phyloP scores from a whole-genome alignment of 2,888 invertebrate species.

The Gonocerus acuteangulatus region DNA sequence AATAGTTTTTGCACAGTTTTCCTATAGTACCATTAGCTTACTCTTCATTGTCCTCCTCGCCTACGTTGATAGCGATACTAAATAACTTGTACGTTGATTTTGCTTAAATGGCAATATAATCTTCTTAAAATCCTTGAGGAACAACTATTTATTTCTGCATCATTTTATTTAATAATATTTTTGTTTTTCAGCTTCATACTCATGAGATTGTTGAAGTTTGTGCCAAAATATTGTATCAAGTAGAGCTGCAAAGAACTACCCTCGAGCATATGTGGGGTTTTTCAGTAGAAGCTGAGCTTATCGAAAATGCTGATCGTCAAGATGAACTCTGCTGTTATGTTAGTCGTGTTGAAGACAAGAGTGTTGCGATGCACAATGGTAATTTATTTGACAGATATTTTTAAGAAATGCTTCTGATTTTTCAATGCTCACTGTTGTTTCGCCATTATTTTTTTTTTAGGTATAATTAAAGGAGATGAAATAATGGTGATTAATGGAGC shows the following conservation, averaged over 20 bases:
- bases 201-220: conserved; percentile 94
- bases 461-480: conserved; percentile 94
- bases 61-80: no score
- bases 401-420: neutral
- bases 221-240: conserved; percentile 93
- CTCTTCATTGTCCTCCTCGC: no score
- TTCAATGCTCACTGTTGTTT: neutral
- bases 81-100: neutral
- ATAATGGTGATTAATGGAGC: conserved; percentile 98
- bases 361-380: conserved; percentile 95
- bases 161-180: conserved; percentile 27
- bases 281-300: conserved; percentile 92
- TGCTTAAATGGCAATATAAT: neutral
- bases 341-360: conserved; percentile 89
- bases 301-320: conserved; percentile 90
- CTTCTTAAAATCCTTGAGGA: no score
- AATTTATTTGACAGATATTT: conserved; percentile 35
- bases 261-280: conserved; percentile 97
- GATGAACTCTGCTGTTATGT: conserved; percentile 96
- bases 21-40: no score
- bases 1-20: no score
- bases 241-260: conserved; percentile 81
- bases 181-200: conserved; percentile 65
- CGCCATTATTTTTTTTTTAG: conserved; percentile 53
- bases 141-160: neutral